Base-by-base conservation (phyloP, 2,113 vertebrate genomes). In the Dendropsophus ebraccatus region DNA sequence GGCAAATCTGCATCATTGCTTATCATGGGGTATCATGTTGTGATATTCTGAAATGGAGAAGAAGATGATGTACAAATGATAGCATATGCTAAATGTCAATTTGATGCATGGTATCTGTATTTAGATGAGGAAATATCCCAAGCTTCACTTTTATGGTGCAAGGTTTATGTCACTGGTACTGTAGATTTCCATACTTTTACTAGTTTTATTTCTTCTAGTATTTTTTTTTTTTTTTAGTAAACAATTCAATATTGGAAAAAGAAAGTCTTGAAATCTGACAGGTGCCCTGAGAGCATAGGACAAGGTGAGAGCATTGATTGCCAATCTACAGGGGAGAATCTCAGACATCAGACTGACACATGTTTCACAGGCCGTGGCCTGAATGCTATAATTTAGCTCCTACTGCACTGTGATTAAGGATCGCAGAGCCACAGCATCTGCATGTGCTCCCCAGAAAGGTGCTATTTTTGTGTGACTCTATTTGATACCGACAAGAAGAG, bases 331-430 rank as follows among this genome's bases (percentile, higher is more conserved):
- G 80, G 80, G 77, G 12, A 45, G 35, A 80, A 28, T 60, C 77
- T 37, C 23, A 62, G 35, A 25, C n/a, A 47, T 81, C 37, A 81
- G 56, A 25, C 78, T 62, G 37, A 62, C 78, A 41, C 54, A 47
- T 65, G 56, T 81, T 81, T 65, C 35, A 19, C 37, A 47, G 37
- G 56, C n/a, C 35, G 56, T 81, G 78, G 56, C 56, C 56, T 30
- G 56, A 62, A 81, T 9, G 58, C 58, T 81, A 47, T 81, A 62
- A 81, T 81, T 65, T 62, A 81, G 58, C 78, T 65, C 58, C 78
- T 65, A 58, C 78, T 47, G 78, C 41, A 65, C n/a, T 81, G 35
- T 65, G 78, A 81, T 81, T 81, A 81, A 81, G 25, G 78, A 65
- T 47, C 12, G 78, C 35, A 62, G 78, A 81, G 8, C 23, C 78